These are phyloP conservation scores for Drosophila rhopaloa DNA, from an alignment of 1,140 invertebrate genomes.

Conservation along the genomic window DNA sequence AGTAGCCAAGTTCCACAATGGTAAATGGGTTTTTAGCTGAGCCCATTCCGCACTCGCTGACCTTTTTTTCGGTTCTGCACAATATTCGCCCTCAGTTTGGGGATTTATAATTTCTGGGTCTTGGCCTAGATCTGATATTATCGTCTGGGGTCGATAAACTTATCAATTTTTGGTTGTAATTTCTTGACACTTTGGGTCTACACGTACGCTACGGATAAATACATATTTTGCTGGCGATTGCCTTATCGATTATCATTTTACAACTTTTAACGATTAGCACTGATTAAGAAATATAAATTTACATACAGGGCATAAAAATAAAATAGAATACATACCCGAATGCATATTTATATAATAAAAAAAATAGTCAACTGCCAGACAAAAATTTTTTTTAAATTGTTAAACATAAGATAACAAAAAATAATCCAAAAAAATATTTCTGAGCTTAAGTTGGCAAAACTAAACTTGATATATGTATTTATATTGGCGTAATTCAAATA, in stretches of 20 bases:
- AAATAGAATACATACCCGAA: background rate
- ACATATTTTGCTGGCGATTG: background rate
- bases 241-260: background rate
- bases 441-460: too few species aligned
- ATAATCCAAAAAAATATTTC: too few species aligned
- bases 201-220: constrained; percentile 11
- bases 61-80: constrained; percentile 65
- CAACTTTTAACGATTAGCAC: background rate
- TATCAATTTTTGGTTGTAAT: constrained; percentile 26
- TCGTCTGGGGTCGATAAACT: constrained; percentile 7
- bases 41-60: constrained; percentile 37
- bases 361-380: too few species aligned
- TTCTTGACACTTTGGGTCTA: constrained; percentile 2
- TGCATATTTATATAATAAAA: too few species aligned
- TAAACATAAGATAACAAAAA: too few species aligned
- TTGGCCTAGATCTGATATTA: constrained; percentile 16
- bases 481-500: too few species aligned
- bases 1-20: too few species aligned
- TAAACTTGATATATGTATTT: too few species aligned
- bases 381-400: too few species aligned
- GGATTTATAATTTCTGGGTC: constrained; percentile 69
- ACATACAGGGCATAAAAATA: background rate
- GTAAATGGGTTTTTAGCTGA: background rate
- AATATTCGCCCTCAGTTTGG: constrained; percentile 31
- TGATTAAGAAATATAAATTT: background rate